These are phyloP conservation scores for Pelvicachromis taeniatus DNA, from an alignment of 2,113 vertebrate species.

Conservation along the genomic window DNA sequence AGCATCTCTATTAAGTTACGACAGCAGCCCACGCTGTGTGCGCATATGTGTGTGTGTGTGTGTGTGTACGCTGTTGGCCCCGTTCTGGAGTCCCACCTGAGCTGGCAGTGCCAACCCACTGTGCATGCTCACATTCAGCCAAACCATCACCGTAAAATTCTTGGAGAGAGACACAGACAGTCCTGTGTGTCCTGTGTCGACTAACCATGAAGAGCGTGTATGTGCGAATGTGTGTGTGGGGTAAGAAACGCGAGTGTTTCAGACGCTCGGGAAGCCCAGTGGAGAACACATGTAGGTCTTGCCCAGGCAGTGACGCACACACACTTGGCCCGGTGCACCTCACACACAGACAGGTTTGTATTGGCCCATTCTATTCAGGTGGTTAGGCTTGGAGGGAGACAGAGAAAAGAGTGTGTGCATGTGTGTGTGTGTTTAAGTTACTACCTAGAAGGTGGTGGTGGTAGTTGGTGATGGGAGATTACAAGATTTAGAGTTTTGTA, in stretches of 20 bases:
- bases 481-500: slow-evolving; percentile 76
- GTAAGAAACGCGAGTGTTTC: slow-evolving; percentile 26
- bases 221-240: slow-evolving; percentile 24
- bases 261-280: slow-evolving; percentile 45
- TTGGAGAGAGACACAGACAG: slow-evolving; percentile 59
- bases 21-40: background rate
- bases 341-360: slow-evolving; percentile 73
- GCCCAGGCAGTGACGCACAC: slow-evolving; percentile 73
- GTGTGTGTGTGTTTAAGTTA: slow-evolving; percentile 32
- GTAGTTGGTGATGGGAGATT: slow-evolving; percentile 76
- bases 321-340: slow-evolving; percentile 67
- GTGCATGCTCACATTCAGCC: slow-evolving; percentile 49
- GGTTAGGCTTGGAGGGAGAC: slow-evolving; percentile 51
- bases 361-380: slow-evolving; percentile 75
- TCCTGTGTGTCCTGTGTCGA: slow-evolving; percentile 59
- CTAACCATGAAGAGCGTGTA: slow-evolving; percentile 36
- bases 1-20: slow-evolving; percentile 46
- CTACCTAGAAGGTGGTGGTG: slow-evolving; percentile 63
- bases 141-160: slow-evolving; percentile 67
- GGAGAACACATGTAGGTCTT: slow-evolving; percentile 64
- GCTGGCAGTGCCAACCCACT: slow-evolving; percentile 37
- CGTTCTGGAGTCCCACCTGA: slow-evolving; percentile 52
- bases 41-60: background rate
- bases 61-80: slow-evolving; percentile 23
- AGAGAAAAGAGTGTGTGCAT: slow-evolving; percentile 11